Percentiles rank a stretch among this genome's conserved stretches.
Conservation (phyloP, 2,888 invertebrate genomes). For the Melikaiella ostensackeni region DNA sequence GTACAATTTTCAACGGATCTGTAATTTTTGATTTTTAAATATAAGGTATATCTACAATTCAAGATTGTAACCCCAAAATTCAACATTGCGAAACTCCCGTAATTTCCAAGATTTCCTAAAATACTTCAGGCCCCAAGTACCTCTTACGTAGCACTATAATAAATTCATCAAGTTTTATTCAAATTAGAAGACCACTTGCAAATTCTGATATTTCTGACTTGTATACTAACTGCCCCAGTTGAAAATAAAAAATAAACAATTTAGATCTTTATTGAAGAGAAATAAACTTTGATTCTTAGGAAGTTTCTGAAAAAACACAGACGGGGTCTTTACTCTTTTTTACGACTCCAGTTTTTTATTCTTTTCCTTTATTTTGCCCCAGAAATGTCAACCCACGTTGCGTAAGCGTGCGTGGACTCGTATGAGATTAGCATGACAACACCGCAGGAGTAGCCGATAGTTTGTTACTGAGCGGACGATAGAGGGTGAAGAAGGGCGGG, state of each 20-base stretch:
- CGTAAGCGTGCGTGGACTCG: conserved; percentile 59
- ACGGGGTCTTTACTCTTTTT: neutral
- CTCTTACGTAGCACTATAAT: too few relatives aligned
- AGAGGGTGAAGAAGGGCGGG: conserved; percentile 55
- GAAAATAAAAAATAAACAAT: neutral
- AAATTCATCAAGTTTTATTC: too few relatives aligned
- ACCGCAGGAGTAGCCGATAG: conserved; percentile 58
- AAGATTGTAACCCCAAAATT: too few relatives aligned
- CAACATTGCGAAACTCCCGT: too few relatives aligned
- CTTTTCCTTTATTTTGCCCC: neutral
- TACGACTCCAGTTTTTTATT: neutral
- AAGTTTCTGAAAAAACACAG: neutral
- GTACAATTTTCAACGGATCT: too few relatives aligned
- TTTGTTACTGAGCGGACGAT: conserved; percentile 50
- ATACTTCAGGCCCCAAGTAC: too few relatives aligned
- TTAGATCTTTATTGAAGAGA: neutral
- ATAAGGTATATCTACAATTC: too few relatives aligned
- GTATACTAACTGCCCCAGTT: neutral
- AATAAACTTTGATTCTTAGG: neutral
- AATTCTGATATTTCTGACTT: too few relatives aligned
- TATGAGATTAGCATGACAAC: conserved; percentile 75
- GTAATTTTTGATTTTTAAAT: too few relatives aligned
- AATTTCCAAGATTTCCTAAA: too few relatives aligned
- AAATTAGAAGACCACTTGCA: too few relatives aligned
- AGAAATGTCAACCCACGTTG: neutral